Percentiles rank a stretch among this genome's conserved stretches.
Evolutionary conservation across 2,113 vertebrate genomes (phyloP).

Genomic region (Noctilio leporinus): DNA sequence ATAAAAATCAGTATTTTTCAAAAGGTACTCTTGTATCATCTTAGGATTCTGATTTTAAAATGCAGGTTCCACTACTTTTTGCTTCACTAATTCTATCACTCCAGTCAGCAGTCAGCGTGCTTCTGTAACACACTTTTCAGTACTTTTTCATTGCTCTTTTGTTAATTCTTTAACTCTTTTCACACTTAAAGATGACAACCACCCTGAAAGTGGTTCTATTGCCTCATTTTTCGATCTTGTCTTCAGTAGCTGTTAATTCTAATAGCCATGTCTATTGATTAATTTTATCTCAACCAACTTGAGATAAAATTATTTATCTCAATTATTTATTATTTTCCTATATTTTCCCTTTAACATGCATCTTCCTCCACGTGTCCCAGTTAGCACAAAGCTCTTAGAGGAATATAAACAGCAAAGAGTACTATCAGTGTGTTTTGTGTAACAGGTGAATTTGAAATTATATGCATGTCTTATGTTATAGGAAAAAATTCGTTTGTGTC

Average conservation of each 20-base stretch:
- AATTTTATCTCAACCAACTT: background rate
- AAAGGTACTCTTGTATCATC: background rate
- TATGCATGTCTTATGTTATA: background rate
- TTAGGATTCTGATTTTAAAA: conserved; percentile 13
- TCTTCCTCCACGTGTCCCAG: background rate
- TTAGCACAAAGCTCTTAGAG: background rate
- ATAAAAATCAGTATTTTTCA: background rate
- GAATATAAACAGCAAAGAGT: background rate
- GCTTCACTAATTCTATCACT: conserved; percentile 1
- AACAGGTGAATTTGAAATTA: conserved; percentile 16
- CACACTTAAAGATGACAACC: background rate
- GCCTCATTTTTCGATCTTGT: background rate
- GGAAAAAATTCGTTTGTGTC: background rate
- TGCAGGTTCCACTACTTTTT: background rate
- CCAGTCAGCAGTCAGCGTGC: background rate
- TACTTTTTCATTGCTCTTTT: conserved; percentile 20
- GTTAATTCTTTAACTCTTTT: conserved; percentile 7
- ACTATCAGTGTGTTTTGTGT: background rate
- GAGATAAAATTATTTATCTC: no score
- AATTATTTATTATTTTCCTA: background rate
- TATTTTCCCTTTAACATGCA: background rate
- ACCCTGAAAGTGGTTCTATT: background rate
- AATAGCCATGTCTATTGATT: background rate
- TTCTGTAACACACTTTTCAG: conserved; percentile 50
- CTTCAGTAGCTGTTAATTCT: background rate